Base-by-base conservation (phyloP, 2,113 vertebrate genomes). In the Corythoichthys haematopterus region DNA sequence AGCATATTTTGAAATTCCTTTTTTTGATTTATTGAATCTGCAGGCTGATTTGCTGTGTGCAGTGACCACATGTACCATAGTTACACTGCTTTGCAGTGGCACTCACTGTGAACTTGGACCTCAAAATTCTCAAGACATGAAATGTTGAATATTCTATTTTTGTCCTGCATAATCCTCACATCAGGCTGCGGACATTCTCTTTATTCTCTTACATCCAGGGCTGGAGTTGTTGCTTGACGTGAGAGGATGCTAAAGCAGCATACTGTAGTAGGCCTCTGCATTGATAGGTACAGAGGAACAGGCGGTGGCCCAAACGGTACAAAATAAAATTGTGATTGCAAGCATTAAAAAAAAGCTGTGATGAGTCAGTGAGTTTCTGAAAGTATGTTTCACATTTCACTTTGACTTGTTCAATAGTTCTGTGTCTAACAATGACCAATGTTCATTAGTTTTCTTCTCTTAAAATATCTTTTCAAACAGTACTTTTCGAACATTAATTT, bases 61-160 rank as follows among this genome's bases (percentile, higher is more conserved):
- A 69, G 53, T 67, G 51, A 68, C 68, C 76, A 7, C 48, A 73
- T 43, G 52, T 65, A 80, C 76, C 66, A 67, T 16, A 72, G 68
- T 78, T 74, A 63, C 69, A 20, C 40, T 69, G 75, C 72, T 66
- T 43, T 70, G 53, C 65, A 53, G 69, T 74, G 72, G 59, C 68
- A 67, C 71, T 84, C 61, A 65, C 51, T 65, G 71, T 72, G 78
- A 81, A 81, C 74, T 74, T 70, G 58, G 75, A 57, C 75, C 70
- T 70, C 76, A 64, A 8, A 76, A 65, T 74, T 73, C 57, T 61
- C 16, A 67, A 28, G 40, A 74, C 63, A 65, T 68, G 77, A 80
- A 73, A 67, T 72, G 36, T 28, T 46, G 20, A 64, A 38, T 28
- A 66, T 64, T 65, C 80, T 69, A 69, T 76, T 83, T 75, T 80